Evolutionary conservation across 1,140 invertebrate species (phyloP).

Genomic region (Trachymyrmex cornetzi): DNA sequence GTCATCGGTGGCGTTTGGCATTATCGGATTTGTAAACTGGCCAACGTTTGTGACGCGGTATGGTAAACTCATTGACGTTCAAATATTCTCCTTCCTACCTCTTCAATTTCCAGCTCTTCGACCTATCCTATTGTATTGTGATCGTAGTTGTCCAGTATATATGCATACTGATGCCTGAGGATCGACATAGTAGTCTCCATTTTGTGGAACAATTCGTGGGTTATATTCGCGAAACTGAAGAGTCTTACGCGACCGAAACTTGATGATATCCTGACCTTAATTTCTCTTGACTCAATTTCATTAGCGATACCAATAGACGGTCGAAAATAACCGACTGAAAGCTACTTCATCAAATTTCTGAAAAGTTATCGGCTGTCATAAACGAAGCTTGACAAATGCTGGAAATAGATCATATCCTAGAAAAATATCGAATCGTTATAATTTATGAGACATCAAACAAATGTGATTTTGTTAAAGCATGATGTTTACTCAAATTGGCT

Average conservation of each 20-base stretch:
- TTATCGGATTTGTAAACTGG: slow-evolving; percentile 79
- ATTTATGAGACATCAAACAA: background rate
- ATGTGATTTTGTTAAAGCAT: background rate
- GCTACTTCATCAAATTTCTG: background rate
- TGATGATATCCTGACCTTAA: slow-evolving; percentile 38
- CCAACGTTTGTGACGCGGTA: slow-evolving; percentile 64
- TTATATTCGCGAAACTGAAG: slow-evolving; percentile 30
- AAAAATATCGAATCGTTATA: background rate
- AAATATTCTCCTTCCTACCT: slow-evolving; percentile 43
- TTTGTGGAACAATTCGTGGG: slow-evolving; percentile 27
- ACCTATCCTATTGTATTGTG: slow-evolving; percentile 27
- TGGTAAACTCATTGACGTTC: slow-evolving; percentile 68
- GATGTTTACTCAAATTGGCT: background rate
- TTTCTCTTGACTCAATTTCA: slow-evolving; percentile 8
- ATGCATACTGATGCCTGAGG: slow-evolving; percentile 16
- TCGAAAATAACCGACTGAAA: background rate
- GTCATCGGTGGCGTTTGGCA: slow-evolving; percentile 73
- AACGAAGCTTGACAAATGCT: background rate
- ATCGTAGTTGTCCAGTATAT: slow-evolving; percentile 27
- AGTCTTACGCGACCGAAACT: background rate
- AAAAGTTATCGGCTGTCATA: background rate
- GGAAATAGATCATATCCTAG: background rate
- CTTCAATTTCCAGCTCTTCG: slow-evolving; percentile 57
- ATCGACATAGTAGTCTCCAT: slow-evolving; percentile 37
- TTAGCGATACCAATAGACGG: background rate